Base-by-base conservation (phyloP, 2,888 invertebrate genomes). In the Microdon myrmicae region DNA sequence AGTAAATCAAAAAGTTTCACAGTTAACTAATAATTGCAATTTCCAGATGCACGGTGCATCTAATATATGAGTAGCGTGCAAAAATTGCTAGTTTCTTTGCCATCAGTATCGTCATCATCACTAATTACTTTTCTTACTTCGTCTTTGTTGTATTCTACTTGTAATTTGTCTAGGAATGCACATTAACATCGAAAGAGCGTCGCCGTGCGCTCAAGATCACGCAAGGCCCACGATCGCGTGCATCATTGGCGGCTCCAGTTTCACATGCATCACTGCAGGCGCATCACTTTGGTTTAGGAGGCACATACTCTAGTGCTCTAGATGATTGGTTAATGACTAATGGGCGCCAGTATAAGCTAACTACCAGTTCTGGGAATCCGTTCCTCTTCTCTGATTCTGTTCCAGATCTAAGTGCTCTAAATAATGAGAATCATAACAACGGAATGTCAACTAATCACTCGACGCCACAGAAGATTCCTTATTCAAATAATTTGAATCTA, bases 151-250 rank as follows among this genome's bases (percentile, higher is more conserved):
- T 3, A 47, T 20, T 53, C 16, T 25, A 13, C 43, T 48, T 55
- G 44, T 45, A 31, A 37, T 61, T 67, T 37, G 69, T 75, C 17
- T 71, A 83, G 81, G 86, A 87, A 75, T 86, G 86, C 72, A 85
- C 84, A 69, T 75, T 84, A 71, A 83, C 83, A 68, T 86, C 86
- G 68, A 87, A 87, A 73, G 86, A 86, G 72, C 80, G 86, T 31
- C 79, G 86, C 45, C 81, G 82, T 69, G 85, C 85, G 3, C 75
- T 86, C 71, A 82, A 75, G 76, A 79, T 79, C 45, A 76, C 77
- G n/a, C 80, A 79, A 66, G 79, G 77, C 25, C 79, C 79, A 25
- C 71, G 76, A 66, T 79, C 79, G 37, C 75, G 79, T 17, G 80
- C 78, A 58, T 79, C 80, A 2, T 67, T 80, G 26, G 80, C 80